Percentiles rank a stretch among this genome's conserved stretches.
These are phyloP conservation scores for Parelbella ahira DNA, from an alignment of 2,888 invertebrate species.

Conservation along the genomic window DNA sequence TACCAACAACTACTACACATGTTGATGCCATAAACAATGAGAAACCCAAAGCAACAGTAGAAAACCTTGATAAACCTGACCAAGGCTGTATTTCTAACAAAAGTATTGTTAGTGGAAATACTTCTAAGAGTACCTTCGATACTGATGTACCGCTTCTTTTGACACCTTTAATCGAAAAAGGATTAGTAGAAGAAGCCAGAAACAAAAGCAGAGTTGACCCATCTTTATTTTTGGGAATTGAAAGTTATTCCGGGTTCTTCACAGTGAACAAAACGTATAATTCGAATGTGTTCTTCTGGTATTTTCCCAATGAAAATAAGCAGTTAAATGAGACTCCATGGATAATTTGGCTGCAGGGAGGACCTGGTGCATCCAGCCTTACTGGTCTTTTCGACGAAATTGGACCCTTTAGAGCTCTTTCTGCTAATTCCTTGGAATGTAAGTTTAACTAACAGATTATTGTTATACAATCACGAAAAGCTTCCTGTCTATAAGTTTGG, in stretches of 20 bases:
- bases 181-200: slow-evolving; percentile 44
- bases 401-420: slow-evolving; percentile 53
- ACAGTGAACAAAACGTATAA: slow-evolving; percentile 86
- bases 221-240: slow-evolving; percentile 51
- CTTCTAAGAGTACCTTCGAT: slow-evolving; percentile 21
- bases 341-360: slow-evolving; percentile 93
- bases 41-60: neutral
- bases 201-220: slow-evolving; percentile 47
- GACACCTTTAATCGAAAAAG: slow-evolving; percentile 49
- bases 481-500: too few species aligned
- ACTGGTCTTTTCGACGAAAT: slow-evolving; percentile 61
- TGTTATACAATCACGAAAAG: too few species aligned
- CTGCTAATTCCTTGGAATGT: slow-evolving; percentile 44
- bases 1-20: neutral
- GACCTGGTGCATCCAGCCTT: slow-evolving; percentile 86
- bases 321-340: slow-evolving; percentile 78
- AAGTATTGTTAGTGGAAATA: neutral
- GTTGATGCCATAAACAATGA: too few species aligned
- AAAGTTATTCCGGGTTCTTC: slow-evolving; percentile 73
- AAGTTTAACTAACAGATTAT: slow-evolving; percentile 39
- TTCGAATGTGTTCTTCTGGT: slow-evolving; percentile 93
- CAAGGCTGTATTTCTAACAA: too few species aligned
- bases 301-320: slow-evolving; percentile 82
- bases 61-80: neutral
- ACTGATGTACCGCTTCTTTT: slow-evolving; percentile 53